Conservation (phyloP, 1,140 invertebrate species). For the Pectinophora gossypiella region DNA sequence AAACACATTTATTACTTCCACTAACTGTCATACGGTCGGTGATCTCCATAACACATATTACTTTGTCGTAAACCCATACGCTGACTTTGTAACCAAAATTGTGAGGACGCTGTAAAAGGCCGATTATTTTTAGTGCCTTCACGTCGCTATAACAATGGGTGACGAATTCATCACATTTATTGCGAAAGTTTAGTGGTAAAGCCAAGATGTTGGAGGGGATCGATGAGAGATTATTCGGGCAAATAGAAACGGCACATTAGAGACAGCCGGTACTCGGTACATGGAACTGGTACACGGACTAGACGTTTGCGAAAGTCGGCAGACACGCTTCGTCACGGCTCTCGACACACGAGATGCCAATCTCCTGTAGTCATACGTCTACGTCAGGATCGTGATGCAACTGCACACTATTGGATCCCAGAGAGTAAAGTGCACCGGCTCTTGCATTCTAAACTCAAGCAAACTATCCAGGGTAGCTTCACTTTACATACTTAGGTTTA, state of each 20-base stretch:
- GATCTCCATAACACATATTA: background rate
- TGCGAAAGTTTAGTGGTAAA: background rate
- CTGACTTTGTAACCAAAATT: background rate
- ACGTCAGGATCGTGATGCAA: conserved; percentile 46
- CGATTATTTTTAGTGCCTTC: conserved; percentile 10
- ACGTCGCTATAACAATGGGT: background rate
- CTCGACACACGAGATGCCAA: conserved; percentile 43
- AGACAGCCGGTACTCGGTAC: background rate
- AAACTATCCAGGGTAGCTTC: too few relatives aligned
- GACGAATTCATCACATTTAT: background rate
- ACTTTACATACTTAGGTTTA: too few relatives aligned
- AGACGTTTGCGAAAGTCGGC: conserved; percentile 48
- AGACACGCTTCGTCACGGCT: conserved; percentile 46
- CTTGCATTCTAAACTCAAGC: background rate
- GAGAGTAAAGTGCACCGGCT: background rate
- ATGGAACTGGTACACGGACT: conserved; percentile 9
- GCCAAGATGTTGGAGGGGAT: background rate
- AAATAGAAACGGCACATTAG: conserved; percentile 21
- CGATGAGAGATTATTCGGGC: conserved; percentile 17
- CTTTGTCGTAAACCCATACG: background rate
- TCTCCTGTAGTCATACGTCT: conserved; percentile 49
- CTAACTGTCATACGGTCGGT: background rate
- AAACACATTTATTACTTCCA: background rate
- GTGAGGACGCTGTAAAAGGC: background rate
- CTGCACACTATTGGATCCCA: background rate